Evolutionary conservation across 2,113 vertebrate genomes (phyloP).

Genomic region (Hemiprocne comata): DNA sequence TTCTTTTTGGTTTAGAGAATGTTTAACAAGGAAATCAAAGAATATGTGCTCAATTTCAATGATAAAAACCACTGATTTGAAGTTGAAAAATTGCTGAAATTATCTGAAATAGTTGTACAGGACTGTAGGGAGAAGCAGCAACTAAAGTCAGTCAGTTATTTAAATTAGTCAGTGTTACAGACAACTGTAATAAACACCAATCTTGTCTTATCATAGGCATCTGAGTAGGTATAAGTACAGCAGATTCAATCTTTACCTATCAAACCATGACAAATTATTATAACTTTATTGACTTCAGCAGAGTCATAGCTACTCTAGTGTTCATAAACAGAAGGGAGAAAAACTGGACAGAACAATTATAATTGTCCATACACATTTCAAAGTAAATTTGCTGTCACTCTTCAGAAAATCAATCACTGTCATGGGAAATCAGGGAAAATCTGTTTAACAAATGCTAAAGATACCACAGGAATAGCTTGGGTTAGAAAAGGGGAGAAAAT

Average conservation of each 20-base stretch:
- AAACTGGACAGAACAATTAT: not conserved
- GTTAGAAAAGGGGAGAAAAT: not conserved
- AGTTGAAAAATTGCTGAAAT: not conserved
- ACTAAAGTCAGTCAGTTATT: not conserved
- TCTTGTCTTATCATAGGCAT: not conserved
- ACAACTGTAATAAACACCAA: not conserved
- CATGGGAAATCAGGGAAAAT: not conserved
- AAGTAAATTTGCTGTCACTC: not conserved
- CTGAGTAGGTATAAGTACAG: not conserved
- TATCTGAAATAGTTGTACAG: not conserved
- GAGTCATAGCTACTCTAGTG: not conserved
- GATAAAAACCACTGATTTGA: not conserved
- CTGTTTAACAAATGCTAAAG: not conserved
- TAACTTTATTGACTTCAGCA: not conserved
- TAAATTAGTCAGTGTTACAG: not conserved
- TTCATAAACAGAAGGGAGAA: not conserved
- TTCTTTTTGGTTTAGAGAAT: not conserved
- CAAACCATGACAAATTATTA: not conserved
- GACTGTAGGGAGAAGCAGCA: not conserved
- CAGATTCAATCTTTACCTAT: not conserved
- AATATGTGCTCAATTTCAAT: not conserved
- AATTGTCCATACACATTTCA: not conserved
- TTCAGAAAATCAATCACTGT: not conserved
- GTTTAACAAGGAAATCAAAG: not conserved
- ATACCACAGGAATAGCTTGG: not conserved